Base-by-base conservation (phyloP, 2,797 vertebrate species). In the Amazona finschi region DNA sequence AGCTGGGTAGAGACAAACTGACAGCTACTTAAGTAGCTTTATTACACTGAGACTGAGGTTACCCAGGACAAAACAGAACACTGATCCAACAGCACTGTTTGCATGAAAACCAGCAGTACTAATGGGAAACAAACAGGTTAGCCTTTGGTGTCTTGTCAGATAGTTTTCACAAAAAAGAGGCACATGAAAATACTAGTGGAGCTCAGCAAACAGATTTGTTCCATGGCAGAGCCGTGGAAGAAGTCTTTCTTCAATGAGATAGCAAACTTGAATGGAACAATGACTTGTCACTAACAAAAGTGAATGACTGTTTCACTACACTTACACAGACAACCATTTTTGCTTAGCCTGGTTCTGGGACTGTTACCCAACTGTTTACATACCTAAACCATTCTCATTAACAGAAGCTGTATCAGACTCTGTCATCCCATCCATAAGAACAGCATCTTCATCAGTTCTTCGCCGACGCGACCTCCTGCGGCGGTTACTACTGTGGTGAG, bases 331-430 rank as follows among this genome's bases (percentile, higher is more conserved):
- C 66, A 66, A 74, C 83, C 41, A 8, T 16, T 53, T 61, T 55
- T 76, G 52, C 55, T 74, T 22, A 36, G 60, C 70, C 86, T 71
- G 6, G 6, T 39, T 85, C 66, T 79, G 79, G 66, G 78, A 62
- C 92, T 80, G 46, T 39, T 38, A 38, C 53, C 89, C 86, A 92
- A 87, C 41, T 65, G 82, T 94, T 97, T 97, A 97, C 98, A 97
- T 98, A 99, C 99, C 99, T 88, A 98, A 98, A 97, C 99, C 99
- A 91, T 99, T 99, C 97, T 99, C 99, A 94, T 99, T 99, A 97
- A 99, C 97, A 52, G 99, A 99, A 78, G 99, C 97, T 62, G 98
- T 99, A 97, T 99, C 99, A 30, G 99, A 99, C 97, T 99, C 99
- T 93, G 99, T 99, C 98, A 99, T 98, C 87, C 99, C 99, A 82